Evolutionary conservation across 2,113 vertebrate species (phyloP), one percentile per base, ranked within the genome.

Genomic region (Elaphurus davidianus): DNA sequence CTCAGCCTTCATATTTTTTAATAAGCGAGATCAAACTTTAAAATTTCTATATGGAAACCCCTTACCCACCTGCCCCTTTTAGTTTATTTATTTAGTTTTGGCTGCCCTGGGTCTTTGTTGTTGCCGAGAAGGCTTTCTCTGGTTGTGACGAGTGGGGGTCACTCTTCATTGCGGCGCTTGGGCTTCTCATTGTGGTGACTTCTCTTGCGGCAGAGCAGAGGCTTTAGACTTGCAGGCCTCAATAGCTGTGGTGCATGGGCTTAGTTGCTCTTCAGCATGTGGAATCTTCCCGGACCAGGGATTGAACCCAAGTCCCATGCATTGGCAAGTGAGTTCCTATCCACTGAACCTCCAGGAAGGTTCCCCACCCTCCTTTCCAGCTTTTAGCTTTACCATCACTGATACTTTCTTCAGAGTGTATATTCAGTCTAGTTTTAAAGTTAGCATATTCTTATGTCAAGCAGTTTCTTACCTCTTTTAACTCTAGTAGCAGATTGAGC

Each of bases 401-500:
- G 55, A 15, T 88, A 54, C 10, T 93, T 88, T 62, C 28, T 60
- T 89, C 30, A 85, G 64, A 55, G 81, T 62, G 11, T 43, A 52
- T 62, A 60, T 76, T 60, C 21, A 60, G 6, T n/a, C n/a, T 28
- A 86, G 10, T 87, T 81, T 90, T 82, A 43, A 93, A 87, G 54
- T 93, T 95, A 95, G 28, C 23, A 87, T 86, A 81, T 91, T 92
- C 43, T 33, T 86, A 90, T 21, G 60, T 90, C 57, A 23, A 79
- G 23, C 21, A 74, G 91, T 88, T 67, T 96, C 11, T 88, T 90
- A 16, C 54, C 47, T n/a, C 7, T 59, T 96, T 94, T 94, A 36
- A 60, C 14, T 8, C 84, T 25, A 90, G 33, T 87, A 76, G 36
- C 13, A 86, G 14, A 10, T 33, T 91, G 55, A 23, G 47, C 36